Conservation (phyloP, 2,888 invertebrate species). For the Sinohyriopsis cumingii region DNA sequence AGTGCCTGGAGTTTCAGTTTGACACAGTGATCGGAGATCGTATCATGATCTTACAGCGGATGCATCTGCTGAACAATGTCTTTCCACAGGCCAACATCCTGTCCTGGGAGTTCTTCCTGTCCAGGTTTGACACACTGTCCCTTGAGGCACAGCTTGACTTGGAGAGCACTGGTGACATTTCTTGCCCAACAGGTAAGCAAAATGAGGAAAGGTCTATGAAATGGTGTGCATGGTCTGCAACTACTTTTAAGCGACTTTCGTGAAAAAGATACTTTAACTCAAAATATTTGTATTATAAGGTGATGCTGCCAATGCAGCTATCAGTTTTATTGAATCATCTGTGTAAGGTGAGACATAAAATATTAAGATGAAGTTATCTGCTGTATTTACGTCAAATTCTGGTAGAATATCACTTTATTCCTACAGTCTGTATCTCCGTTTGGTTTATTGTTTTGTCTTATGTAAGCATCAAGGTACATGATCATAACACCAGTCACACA, state of each 20-base stretch:
- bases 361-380: no score
- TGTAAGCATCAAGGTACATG: no score
- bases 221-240: neutral
- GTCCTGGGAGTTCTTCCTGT: slow-evolving; percentile 98
- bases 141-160: slow-evolving; percentile 95
- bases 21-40: slow-evolving; percentile 97
- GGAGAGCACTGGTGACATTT: slow-evolving; percentile 80
- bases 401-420: no score
- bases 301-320: no score
- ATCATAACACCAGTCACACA: no score
- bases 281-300: neutral
- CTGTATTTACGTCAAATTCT: no score
- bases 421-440: no score
- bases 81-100: slow-evolving; percentile 91
- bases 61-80: slow-evolving; percentile 94
- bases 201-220: neutral
- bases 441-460: no score
- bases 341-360: no score
- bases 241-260: neutral
- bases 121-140: slow-evolving; percentile 94
- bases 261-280: neutral
- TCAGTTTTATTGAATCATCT: no score
- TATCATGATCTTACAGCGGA: slow-evolving; percentile 94
- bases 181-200: slow-evolving; percentile 83
- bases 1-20: slow-evolving; percentile 98